These are phyloP conservation scores for Entomobrya proxima DNA, from an alignment of 2,888 invertebrate species.

Conservation along the genomic window DNA sequence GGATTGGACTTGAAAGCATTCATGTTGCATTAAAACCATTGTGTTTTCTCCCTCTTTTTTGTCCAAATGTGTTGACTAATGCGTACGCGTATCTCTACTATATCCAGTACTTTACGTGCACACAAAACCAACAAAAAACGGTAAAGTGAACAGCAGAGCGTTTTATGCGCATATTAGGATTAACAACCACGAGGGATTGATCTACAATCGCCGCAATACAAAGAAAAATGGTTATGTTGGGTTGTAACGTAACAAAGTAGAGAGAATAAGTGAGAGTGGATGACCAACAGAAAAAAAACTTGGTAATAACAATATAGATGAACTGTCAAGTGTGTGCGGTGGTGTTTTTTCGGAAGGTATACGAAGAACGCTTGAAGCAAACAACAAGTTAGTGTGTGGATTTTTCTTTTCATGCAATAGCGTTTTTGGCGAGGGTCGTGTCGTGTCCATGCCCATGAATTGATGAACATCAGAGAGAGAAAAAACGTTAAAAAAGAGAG, in stretches of 20 bases:
- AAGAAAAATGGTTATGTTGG: neutral
- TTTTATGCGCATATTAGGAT: conserved; percentile 55
- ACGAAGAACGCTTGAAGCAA: neutral
- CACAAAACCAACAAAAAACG: neutral
- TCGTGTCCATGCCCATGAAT: conserved; percentile 56
- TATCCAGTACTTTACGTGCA: neutral
- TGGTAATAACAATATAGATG: conserved; percentile 20
- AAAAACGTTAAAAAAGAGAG: neutral
- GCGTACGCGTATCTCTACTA: neutral
- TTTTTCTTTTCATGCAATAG: neutral
- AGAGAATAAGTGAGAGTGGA: neutral
- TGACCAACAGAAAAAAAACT: conserved; percentile 5
- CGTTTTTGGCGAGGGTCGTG: conserved; percentile 48
- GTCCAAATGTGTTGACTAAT: neutral
- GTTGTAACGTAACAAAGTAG: neutral
- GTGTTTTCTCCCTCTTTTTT: neutral
- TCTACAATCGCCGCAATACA: conserved; percentile 6
- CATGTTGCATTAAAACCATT: conserved; percentile 25
- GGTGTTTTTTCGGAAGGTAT: conserved; percentile 24
- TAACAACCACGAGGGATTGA: conserved; percentile 54
- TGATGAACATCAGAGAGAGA: conserved; percentile 6
- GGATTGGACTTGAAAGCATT: conserved; percentile 27
- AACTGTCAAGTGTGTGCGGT: conserved; percentile 39
- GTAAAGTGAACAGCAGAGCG: conserved; percentile 6
- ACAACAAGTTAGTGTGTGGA: conserved; percentile 23